These are phyloP conservation scores for Dryocosmus kuriphilus DNA, from an alignment of 2,888 invertebrate genomes.

Conservation along the genomic window DNA sequence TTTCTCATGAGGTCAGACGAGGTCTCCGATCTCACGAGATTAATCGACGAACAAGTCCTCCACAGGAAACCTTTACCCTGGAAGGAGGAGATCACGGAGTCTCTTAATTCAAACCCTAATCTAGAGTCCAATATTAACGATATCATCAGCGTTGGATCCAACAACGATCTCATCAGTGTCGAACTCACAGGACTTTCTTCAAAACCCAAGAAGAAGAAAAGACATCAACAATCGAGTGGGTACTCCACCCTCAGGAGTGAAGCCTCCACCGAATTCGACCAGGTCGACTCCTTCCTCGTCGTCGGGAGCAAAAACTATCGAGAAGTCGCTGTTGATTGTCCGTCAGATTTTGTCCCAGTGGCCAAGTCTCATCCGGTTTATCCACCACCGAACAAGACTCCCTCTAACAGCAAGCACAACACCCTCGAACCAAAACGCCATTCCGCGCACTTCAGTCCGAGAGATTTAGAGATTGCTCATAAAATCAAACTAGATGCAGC, in stretches of 20 bases:
- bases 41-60: conserved; percentile 70
- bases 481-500: conserved; percentile 43
- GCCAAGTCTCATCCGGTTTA: conserved; percentile 75
- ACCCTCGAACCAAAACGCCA: conserved; percentile 60
- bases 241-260: conserved; percentile 75
- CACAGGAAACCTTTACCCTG: conserved; percentile 47
- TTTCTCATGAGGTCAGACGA: conserved; percentile 71
- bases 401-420: conserved; percentile 62
- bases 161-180: conserved; percentile 67
- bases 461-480: conserved; percentile 43
- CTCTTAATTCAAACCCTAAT: conserved; percentile 45
- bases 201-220: conserved; percentile 65
- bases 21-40: conserved; percentile 69
- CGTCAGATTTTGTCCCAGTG: conserved; percentile 73
- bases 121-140: conserved; percentile 58
- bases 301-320: conserved; percentile 68
- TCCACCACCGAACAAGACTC: conserved; percentile 71
- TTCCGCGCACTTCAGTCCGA: conserved; percentile 38
- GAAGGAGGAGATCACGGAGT: conserved; percentile 48
- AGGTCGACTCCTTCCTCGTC: conserved; percentile 65
- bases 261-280: conserved; percentile 67
- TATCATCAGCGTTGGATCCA: conserved; percentile 67
- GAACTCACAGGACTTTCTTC: conserved; percentile 51
- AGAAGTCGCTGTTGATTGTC: conserved; percentile 76
- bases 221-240: conserved; percentile 72